phyloP scores from a whole-genome alignment of 2,888 invertebrate genomes.

The Apotomis capreana region DNA sequence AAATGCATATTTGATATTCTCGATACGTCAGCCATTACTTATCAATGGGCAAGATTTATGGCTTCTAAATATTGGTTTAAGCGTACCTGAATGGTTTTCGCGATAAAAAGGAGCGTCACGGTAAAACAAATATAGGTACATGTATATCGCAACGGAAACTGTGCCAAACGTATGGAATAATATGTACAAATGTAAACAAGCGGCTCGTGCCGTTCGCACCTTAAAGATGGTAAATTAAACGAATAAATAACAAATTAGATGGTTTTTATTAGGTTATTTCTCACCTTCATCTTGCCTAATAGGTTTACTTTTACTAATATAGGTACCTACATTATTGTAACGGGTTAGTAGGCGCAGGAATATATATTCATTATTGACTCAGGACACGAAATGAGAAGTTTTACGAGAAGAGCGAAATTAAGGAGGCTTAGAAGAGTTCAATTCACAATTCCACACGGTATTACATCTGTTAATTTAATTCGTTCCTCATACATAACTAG shows the following conservation, averaged over 20 bases:
- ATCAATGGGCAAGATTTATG: conserved; percentile 39
- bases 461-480: too few species aligned
- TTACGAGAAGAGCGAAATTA: too few species aligned
- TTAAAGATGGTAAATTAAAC: conserved; percentile 2
- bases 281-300: background rate
- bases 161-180: conserved; percentile 29
- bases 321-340: too few species aligned
- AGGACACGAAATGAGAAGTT: too few species aligned
- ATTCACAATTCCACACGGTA: too few species aligned
- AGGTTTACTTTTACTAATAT: too few species aligned
- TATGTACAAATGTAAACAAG: conserved; percentile 28
- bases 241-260: conserved; percentile 4
- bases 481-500: too few species aligned
- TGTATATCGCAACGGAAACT: conserved; percentile 21
- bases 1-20: conserved; percentile 27
- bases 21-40: conserved; percentile 28
- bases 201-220: conserved; percentile 27
- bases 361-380: too few species aligned
- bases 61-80: conserved; percentile 33
- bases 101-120: conserved; percentile 31
- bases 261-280: background rate
- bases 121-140: conserved; percentile 20
- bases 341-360: too few species aligned
- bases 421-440: too few species aligned
- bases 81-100: conserved; percentile 19